Conservation (phyloP, 2,888 invertebrate genomes). For the Ectropis crepuscularia region DNA sequence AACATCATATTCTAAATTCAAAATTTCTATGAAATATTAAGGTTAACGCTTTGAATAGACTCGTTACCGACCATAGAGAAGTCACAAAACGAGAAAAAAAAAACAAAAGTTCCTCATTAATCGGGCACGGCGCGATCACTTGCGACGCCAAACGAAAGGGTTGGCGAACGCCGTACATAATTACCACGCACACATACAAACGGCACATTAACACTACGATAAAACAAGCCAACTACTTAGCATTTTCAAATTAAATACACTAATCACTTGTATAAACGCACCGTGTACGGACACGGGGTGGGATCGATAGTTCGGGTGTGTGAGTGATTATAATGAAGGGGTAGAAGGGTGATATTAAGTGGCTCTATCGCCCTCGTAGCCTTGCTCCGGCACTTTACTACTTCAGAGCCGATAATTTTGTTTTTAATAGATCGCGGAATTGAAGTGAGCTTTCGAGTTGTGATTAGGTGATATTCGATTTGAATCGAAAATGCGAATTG, state of each 20-base stretch:
- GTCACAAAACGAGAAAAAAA: slow-evolving; percentile 42
- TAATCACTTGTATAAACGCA: slow-evolving; percentile 82
- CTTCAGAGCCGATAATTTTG: slow-evolving; percentile 70
- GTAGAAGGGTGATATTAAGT: slow-evolving; percentile 83
- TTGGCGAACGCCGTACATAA: slow-evolving; percentile 69
- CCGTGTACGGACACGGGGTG: slow-evolving; percentile 63
- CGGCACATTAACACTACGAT: slow-evolving; percentile 67
- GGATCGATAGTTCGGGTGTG: slow-evolving; percentile 79
- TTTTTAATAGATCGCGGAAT: slow-evolving; percentile 51
- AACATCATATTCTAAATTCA: no score
- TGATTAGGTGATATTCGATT: slow-evolving; percentile 11
- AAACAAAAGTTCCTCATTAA: slow-evolving; percentile 65
- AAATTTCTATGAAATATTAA: no score
- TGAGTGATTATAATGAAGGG: slow-evolving; percentile 83
- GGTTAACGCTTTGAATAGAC: no score
- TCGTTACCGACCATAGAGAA: neutral
- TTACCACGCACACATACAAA: slow-evolving; percentile 66
- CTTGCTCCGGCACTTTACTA: slow-evolving; percentile 78
- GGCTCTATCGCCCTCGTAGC: slow-evolving; percentile 79
- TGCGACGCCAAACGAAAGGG: slow-evolving; percentile 72
- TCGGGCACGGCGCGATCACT: slow-evolving; percentile 74
- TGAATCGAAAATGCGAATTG: neutral
- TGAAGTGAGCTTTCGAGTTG: slow-evolving; percentile 16
- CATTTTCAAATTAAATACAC: slow-evolving; percentile 85
- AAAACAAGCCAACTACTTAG: slow-evolving; percentile 84